Conservation (phyloP, 2,113 vertebrate species). For the Actinemys pallida region DNA sequence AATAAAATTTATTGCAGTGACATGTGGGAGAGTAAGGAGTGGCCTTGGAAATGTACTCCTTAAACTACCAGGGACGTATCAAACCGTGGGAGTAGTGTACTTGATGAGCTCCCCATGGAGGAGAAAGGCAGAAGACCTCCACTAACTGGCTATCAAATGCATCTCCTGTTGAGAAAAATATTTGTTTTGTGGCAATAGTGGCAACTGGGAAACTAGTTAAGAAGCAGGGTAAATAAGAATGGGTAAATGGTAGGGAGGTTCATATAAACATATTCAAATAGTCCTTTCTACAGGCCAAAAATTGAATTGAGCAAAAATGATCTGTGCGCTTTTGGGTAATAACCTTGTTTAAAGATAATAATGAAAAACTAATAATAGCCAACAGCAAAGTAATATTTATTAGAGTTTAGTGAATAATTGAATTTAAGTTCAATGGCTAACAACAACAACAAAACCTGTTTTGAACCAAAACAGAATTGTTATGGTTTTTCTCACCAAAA, state of each 20-base stretch:
- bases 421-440: no score
- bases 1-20: background rate
- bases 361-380: background rate
- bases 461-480: background rate
- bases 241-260: background rate
- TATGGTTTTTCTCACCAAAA: background rate
- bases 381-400: background rate
- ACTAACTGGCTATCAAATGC: background rate
- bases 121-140: background rate
- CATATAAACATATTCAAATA: background rate
- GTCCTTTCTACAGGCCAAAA: background rate
- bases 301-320: background rate
- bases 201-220: conserved; percentile 15
- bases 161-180: conserved; percentile 1
- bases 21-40: background rate
- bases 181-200: background rate
- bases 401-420: background rate
- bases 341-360: background rate
- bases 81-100: background rate
- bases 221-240: background rate
- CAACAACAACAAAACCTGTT: background rate
- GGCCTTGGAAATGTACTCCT: accelerated
- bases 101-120: accelerated
- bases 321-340: background rate
- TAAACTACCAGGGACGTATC: background rate